Conservation (phyloP, 2,113 vertebrate genomes). For the Platysternon megacephalum region DNA sequence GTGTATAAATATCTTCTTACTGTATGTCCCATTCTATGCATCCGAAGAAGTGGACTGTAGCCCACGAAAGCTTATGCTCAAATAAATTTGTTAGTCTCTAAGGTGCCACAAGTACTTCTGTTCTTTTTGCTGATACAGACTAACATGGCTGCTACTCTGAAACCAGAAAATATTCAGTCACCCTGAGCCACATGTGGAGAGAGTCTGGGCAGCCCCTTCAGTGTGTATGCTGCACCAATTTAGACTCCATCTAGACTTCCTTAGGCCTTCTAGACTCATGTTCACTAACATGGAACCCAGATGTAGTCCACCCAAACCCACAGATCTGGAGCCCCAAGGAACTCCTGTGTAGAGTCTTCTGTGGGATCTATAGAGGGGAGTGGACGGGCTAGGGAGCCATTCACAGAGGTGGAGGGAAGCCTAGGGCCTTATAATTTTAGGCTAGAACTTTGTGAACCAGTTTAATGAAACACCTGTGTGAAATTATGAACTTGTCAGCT, state of each 20-base stretch:
- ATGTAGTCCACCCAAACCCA: background rate
- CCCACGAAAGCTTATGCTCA: too few species aligned
- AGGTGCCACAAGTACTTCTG: too few species aligned
- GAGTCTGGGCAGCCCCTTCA: background rate
- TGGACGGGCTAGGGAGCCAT: fast-evolving
- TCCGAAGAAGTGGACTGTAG: too few species aligned
- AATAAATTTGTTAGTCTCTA: too few species aligned
- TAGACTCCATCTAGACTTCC: background rate
- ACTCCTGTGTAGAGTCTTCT: background rate
- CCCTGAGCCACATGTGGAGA: background rate
- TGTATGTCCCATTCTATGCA: too few species aligned
- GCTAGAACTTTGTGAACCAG: fast-evolving
- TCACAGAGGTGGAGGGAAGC: fast-evolving
- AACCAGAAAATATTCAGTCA: background rate
- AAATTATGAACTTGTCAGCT: fast-evolving
- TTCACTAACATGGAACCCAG: background rate
- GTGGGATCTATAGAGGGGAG: fast-evolving
- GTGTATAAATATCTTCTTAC: too few species aligned
- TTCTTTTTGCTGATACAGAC: too few species aligned
- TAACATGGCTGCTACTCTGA: too few species aligned
- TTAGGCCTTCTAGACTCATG: background rate
- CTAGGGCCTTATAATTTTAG: background rate
- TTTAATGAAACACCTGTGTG: fast-evolving
- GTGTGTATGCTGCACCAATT: background rate
- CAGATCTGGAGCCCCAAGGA: fast-evolving